phyloP scores from a whole-genome alignment of 2,888 invertebrate species.

The Patella pellucida region DNA sequence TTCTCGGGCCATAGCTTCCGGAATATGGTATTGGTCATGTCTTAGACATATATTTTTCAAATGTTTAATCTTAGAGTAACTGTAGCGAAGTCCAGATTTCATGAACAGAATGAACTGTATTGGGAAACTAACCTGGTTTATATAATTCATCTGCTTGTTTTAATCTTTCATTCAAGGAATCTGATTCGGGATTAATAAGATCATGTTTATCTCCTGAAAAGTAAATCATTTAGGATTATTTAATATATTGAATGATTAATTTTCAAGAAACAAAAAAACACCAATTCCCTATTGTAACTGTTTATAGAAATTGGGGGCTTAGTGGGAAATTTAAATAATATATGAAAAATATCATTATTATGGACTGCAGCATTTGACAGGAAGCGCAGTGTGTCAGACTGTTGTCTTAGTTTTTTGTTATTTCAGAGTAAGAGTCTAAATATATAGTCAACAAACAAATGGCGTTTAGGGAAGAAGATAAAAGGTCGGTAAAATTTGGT shows the following conservation, averaged over 20 bases:
- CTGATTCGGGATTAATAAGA: conserved; percentile 49
- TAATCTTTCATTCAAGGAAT: conserved; percentile 41
- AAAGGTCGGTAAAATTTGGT: too few species aligned
- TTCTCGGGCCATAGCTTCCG: too few species aligned
- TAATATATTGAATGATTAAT: neutral
- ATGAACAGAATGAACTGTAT: too few species aligned
- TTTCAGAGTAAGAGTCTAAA: neutral
- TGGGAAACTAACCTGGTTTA: conserved; percentile 40
- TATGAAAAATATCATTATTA: neutral
- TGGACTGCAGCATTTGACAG: too few species aligned
- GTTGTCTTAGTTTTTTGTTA: neutral
- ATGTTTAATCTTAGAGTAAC: too few species aligned
- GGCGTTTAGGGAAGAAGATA: too few species aligned
- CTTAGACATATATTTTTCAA: too few species aligned
- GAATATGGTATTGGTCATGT: too few species aligned
- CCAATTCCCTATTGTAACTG: neutral
- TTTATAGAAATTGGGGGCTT: too few species aligned
- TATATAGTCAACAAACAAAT: neutral
- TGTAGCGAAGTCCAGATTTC: too few species aligned
- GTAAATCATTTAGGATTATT: conserved; percentile 2
- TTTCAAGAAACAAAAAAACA: neutral
- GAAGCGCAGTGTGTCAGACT: neutral
- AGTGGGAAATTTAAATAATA: too few species aligned
- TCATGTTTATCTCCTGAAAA: conserved; percentile 53
- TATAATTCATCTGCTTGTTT: conserved; percentile 47